A percentile compares a stretch with the other conserved stretches of the same genome.
Conservation (phyloP, 2,888 invertebrate species). For the Homarus gammarus region DNA sequence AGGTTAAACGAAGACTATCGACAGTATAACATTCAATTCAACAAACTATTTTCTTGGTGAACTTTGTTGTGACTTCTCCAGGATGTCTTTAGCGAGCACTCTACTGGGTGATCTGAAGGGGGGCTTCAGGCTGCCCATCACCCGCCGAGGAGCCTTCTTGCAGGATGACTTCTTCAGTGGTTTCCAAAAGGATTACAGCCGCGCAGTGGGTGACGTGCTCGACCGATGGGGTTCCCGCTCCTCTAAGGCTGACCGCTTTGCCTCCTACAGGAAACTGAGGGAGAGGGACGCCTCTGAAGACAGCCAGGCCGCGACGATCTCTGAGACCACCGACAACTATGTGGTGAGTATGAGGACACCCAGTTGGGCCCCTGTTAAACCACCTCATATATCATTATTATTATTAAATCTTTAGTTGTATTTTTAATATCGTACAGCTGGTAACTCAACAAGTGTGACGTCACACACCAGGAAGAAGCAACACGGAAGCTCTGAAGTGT, state of each 20-base stretch:
- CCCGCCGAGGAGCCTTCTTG: slow-evolving; percentile 65
- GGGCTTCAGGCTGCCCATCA: slow-evolving; percentile 68
- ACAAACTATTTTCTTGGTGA: background rate
- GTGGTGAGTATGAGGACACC: too few species aligned
- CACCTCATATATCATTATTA: too few species aligned
- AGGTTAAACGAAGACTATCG: too few species aligned
- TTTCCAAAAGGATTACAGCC: slow-evolving; percentile 68
- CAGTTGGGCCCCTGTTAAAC: too few species aligned
- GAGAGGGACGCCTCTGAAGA: slow-evolving; percentile 51
- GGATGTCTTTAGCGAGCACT: slow-evolving; percentile 44
- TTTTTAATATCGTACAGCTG: too few species aligned
- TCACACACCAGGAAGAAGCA: too few species aligned
- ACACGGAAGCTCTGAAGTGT: too few species aligned
- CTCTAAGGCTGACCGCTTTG: slow-evolving; percentile 70
- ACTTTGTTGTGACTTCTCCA: background rate
- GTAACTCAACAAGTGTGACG: too few species aligned
- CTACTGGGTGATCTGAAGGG: slow-evolving; percentile 41
- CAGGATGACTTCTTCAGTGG: slow-evolving; percentile 75
- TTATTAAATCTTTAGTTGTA: too few species aligned
- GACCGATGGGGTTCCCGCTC: slow-evolving; percentile 62
- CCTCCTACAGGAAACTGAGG: slow-evolving; percentile 66
- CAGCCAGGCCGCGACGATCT: slow-evolving; percentile 69
- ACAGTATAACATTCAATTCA: too few species aligned
- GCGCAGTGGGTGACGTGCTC: slow-evolving; percentile 70
- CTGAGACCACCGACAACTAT: slow-evolving; percentile 62